Base-by-base conservation (phyloP, 2,113 vertebrate genomes). In the Sinocyclocheilus maitianheensis region DNA sequence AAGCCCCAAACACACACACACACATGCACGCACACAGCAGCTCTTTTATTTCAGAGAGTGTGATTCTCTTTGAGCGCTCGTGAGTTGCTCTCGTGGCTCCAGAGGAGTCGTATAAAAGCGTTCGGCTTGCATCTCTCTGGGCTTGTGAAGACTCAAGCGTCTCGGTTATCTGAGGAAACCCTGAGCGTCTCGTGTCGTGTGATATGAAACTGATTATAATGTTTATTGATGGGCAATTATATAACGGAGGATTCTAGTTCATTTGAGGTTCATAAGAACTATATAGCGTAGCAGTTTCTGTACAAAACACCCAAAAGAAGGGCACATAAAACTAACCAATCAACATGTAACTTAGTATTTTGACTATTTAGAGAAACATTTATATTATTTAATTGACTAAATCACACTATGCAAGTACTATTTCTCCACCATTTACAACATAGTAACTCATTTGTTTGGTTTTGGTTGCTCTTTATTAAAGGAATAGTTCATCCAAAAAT, bases 1-100 rank as follows among this genome's bases (percentile, higher is more conserved):
- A n/a, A 46, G 37, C 53, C 63, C 24, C 84, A 46, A 40, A 69
- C 87, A 37, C 77, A 53, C 88, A 37, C 77, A 53, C 88, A 51
- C 77, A 60, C 26, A 40, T 77, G 75, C 86, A 22, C 6, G 30
- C 87, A 11, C 89, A 81, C 84, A 85, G 22, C 12, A 14, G 34
- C 20, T 62, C 37, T 81, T 65, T 65, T 48, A 81, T 81, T 67
- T 81, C 87, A 87, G 84, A 77, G 43, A 48, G 87, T 79, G 85
- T 58, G 87, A 89, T 89, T 88, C 82, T 88, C 22, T 80, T 91
- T 81, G 79, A 60, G 55, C 58, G 16, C 34, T 62, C 30, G 4
- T 24, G 78, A 65, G 4, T 48, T 46, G 60, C 79, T 81, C 78
- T 81, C 22, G 37, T 26, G 74, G 43, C 43, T 76, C 74, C 22